Evolutionary conservation across 2,113 vertebrate species (phyloP), one percentile per base, ranked within the genome.

Genomic region (Tenrec ecaudatus): DNA sequence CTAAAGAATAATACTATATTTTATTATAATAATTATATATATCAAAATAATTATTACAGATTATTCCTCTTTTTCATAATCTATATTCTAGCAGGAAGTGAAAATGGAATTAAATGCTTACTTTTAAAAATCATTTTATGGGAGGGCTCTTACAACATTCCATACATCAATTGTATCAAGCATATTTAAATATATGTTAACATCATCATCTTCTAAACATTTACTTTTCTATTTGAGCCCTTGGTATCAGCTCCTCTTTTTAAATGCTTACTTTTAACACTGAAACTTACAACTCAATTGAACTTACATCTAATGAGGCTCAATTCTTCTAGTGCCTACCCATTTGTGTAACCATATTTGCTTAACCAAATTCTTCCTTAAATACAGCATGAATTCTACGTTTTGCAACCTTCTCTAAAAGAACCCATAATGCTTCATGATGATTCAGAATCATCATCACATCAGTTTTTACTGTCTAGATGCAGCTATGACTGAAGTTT

Each of bases 41-140:
- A 12, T 68, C 3, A 14, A 68, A 68, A 31, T 68, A 68, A 31
- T 68, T 31, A 31, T 68, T 10, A 68, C 29, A 12, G 40, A 86
- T 86, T 89, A 77, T 78, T 86, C 40, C 43, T 53, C 2, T 60
- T 69, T 89, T 95, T 92, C 71, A 66, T 29, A 64, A 40, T 84
- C 53, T 90, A 57, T 58, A 38, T 82, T 82, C 58, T 71, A 43
- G 43, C 10, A 10, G 43, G 43, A 77, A 77, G 53, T 91, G 38
- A 68, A 86, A 92, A 64, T 29, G 57, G 19, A 89, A 36, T 69
- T 62, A 73, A 15, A 60, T 60, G 58, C 58, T 47, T 47, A 6
- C 10, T 47, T 6, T 47, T n/a, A n/a, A n/a, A n/a, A 47, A 47
- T 47, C 43, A 10, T 47, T 47, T 47, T 47, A 47, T 47, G 43